phyloP scores from a whole-genome alignment of 1,140 invertebrate species.

The Spodoptera frugiperda region DNA sequence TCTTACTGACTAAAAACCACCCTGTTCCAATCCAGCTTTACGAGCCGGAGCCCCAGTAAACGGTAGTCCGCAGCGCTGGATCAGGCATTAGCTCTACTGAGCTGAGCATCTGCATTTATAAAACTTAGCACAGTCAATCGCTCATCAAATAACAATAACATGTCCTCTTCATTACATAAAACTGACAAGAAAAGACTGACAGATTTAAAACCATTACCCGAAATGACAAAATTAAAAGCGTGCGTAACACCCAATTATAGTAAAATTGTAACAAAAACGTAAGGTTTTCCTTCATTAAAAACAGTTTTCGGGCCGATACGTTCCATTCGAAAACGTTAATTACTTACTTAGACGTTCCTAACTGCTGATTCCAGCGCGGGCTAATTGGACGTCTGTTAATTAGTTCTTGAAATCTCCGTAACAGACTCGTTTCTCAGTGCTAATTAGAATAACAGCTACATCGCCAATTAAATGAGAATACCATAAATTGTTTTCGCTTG shows the following conservation, averaged over 20 bases:
- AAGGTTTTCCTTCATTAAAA: constrained; percentile 16
- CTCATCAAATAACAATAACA: too few species aligned
- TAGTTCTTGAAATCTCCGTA: constrained; percentile 47
- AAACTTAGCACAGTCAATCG: too few species aligned
- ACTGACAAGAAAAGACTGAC: too few species aligned
- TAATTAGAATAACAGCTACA: constrained; percentile 46
- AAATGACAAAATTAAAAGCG: constrained; percentile 7
- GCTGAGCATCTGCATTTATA: too few species aligned
- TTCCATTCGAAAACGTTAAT: constrained; percentile 33
- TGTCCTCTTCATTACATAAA: too few species aligned
- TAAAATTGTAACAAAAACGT: constrained; percentile 17
- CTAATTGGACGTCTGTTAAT: constrained; percentile 45
- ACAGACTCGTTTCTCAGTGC: constrained; percentile 42
- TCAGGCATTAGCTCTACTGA: too few species aligned
- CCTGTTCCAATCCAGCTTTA: too few species aligned
- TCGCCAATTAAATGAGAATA: constrained; percentile 45
- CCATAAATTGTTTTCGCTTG: constrained; percentile 33
- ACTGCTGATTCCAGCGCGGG: constrained; percentile 30
- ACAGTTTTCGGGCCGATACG: constrained; percentile 30
- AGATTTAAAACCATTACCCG: background rate
- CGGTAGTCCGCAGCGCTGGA: too few species aligned
- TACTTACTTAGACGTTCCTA: constrained; percentile 44
- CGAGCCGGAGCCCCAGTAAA: too few species aligned
- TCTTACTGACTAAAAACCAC: too few species aligned
- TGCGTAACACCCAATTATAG: background rate